phyloP scores from a whole-genome alignment of 2,113 vertebrate genomes.

The Odobenus rosmarus region DNA sequence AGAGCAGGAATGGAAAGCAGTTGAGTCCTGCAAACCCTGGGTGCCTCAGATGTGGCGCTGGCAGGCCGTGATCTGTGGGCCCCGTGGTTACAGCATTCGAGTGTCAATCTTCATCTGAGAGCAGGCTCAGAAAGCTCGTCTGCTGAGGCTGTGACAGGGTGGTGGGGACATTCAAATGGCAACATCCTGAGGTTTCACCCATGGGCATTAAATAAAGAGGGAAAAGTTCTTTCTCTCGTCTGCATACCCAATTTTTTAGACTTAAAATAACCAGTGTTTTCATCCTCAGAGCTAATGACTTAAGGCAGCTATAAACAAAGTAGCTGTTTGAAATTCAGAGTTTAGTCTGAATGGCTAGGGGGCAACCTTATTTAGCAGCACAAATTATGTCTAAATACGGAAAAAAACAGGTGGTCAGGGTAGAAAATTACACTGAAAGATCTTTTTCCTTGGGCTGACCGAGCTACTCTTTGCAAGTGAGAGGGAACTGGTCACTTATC shows the following conservation, averaged over 20 bases:
- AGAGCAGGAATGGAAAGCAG: conserved; percentile 35
- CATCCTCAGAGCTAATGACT: conserved; percentile 47
- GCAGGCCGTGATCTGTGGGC: neutral
- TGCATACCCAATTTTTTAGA: conserved; percentile 15
- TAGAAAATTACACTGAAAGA: conserved; percentile 60
- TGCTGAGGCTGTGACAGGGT: neutral
- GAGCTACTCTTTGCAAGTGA: conserved; percentile 7
- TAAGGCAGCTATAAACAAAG: conserved; percentile 56
- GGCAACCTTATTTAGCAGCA: conserved; percentile 67
- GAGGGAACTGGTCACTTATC: neutral
- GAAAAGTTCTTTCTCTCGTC: neutral
- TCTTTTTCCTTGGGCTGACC: conserved; percentile 8
- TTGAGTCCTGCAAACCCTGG: neutral
- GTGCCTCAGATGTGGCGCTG: conserved; percentile 43
- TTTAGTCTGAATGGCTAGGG: conserved; percentile 29
- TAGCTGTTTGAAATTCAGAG: conserved; percentile 57
- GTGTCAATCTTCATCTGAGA: neutral
- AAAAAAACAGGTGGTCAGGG: conserved; percentile 68
- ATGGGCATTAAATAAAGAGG: conserved; percentile 1
- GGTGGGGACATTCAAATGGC: neutral
- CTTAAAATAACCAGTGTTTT: conserved; percentile 62
- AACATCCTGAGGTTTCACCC: conserved; percentile 33
- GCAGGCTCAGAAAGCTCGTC: neutral
- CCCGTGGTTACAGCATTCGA: neutral
- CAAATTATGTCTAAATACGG: conserved; percentile 72